Evolutionary conservation across 2,113 vertebrate species (phyloP), one percentile per base, ranked within the genome.

Genomic region (Rhineura floridana): DNA sequence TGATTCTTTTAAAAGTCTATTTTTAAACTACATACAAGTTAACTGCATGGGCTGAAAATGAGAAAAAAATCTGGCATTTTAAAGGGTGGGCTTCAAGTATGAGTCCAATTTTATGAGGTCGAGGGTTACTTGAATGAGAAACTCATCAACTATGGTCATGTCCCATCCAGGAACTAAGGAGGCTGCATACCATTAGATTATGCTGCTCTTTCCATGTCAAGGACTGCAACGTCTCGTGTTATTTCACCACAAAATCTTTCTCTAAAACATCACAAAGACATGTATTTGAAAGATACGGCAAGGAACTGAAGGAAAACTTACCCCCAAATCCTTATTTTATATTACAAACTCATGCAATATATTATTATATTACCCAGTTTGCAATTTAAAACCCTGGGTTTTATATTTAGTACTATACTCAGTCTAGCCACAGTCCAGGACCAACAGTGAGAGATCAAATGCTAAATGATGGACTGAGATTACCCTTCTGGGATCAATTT

Each of bases 1-100:
- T 97, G 97, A 97, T 97, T 97, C 96, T 96, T 95, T 96, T 95
- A 96, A 97, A 96, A 87, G 83, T 93, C 92, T 95, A 93, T 94
- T 96, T 95, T 93, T 65, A 89, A 96, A 94, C 83, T 92, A 93
- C 91, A 96, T 95, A 93, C 82, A 94, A 91, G 91, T 87, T 95
- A 94, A 95, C 93, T 93, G 89, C 1, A 2, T 91, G 92, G 93
- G 91, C 46, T 89, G 90, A 96, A 95, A 95, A 88, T 78, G 62
- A 79, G 69, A 85, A 92, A 93, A 88, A 92, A 90, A 80, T 42
- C 55, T 93, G 90, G 81, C 88, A 93, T 91, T 94, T 89, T 89
- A 91, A 93, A 94, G 80, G 0, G 0, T 48, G 92, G 42, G 36
- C 65, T 95, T 90, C 88, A 93, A 81, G 89, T 89, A 91, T 3